Conservation (phyloP, 2,113 vertebrate genomes). For the Cacatua alba region DNA sequence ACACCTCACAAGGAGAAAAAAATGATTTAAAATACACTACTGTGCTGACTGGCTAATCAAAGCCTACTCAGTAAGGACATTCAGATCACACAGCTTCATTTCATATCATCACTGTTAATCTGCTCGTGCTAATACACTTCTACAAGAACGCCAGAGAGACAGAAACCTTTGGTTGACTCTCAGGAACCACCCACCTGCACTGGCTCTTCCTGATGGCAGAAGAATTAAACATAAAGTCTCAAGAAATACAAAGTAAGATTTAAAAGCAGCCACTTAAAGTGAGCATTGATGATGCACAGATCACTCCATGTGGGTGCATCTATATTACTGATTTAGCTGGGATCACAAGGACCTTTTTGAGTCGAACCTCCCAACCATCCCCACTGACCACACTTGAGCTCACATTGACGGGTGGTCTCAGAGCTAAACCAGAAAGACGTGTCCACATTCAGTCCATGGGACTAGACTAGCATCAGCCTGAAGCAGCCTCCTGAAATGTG, state of each 20-base stretch:
- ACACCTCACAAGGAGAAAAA: conserved; percentile 12
- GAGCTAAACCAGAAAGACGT: not conserved
- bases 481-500: not conserved
- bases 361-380: not conserved
- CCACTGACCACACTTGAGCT: not conserved
- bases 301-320: not conserved
- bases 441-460: not conserved
- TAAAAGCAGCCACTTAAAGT: not conserved
- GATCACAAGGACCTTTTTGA: not conserved
- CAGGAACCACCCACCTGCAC: not conserved
- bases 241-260: not conserved
- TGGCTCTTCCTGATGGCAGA: not conserved
- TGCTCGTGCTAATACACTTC: not conserved
- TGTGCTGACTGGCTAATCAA: not conserved
- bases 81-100: not conserved
- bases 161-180: not conserved
- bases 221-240: not conserved
- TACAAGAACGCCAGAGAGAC: not conserved
- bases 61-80: not conserved
- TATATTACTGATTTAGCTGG: not conserved
- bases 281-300: not conserved
- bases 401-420: not conserved
- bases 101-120: not conserved
- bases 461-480: not conserved
- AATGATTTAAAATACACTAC: not conserved